Evolutionary conservation across 2,797 vertebrate genomes (phyloP), one percentile per base, ranked within the genome.

Genomic region (Coregonus sp.): DNA sequence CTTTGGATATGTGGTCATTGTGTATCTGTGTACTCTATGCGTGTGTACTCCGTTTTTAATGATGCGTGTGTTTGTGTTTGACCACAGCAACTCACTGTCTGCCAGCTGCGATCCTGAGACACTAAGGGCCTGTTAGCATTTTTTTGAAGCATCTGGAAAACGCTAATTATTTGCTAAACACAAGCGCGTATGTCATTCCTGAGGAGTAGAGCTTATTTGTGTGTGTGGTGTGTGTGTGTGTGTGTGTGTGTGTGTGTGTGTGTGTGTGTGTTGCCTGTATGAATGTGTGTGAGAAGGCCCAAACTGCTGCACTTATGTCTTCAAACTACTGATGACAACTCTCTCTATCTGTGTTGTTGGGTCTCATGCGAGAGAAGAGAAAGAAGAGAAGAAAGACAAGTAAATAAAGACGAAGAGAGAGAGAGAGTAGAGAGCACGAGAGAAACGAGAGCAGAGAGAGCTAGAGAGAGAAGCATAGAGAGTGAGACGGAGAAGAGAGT

Each of bases 141-240:
- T 37, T 75, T 52, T 0, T 59, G 67, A 29, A 78, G 40, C 78
- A 79, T 79, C 80, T 75, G 63, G 54, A 80, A 77, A 73, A 56
- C 61, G 63, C 73, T 15, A 78, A 80, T 63, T 61, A 72, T 72
- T 61, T 71, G 68, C 14, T 18, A 72, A 65, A 76, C 56, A 59
- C n/a, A 18, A 59, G 15, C 54, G 6, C 54, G 18, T 59, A 59
- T 11, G 40, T 47, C 40, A 75, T 78, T 75, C 72, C 75, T 79
- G 35, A 76, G 71, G 75, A 74, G 81, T 15, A 15, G 18, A 73
- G 76, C 37, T 72, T 47, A 47, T 47, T 12, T 0, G 65, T 74
- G 78, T 75, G 70, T 73, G 70, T 67, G 40, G 40, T 75, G 70
- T 1, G 40, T 59, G 16, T 69, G 37, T 29, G 6, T 15, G 12